These are phyloP conservation scores for Typhlomys cinereus DNA, from an alignment of 2,113 vertebrate genomes.

Conservation along the genomic window DNA sequence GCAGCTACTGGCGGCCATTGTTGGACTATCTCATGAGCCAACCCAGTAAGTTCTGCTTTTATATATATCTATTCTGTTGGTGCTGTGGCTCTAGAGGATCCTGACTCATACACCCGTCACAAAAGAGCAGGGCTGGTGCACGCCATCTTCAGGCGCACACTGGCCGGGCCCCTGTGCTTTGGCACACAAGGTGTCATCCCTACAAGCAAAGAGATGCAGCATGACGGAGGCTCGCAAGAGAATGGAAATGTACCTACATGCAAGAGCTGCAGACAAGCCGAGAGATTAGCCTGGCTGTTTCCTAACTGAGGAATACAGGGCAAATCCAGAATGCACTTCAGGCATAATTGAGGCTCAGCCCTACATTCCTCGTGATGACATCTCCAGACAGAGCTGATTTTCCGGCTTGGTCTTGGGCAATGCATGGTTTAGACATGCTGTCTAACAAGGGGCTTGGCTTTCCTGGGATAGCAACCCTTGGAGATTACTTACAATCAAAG, in stretches of 20 bases:
- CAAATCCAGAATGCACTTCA: background rate
- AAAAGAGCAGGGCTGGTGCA: background rate
- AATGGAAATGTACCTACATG: rapidly evolving
- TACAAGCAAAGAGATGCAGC: background rate
- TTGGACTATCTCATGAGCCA: no score
- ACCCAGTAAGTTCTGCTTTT: no score
- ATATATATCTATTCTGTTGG: no score
- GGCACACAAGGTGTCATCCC: background rate
- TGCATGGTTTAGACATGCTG: background rate
- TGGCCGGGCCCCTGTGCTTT: background rate
- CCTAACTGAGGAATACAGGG: background rate
- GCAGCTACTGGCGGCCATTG: no score
- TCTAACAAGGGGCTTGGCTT: background rate
- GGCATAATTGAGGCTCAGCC: background rate
- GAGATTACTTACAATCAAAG: background rate
- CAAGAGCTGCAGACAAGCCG: background rate
- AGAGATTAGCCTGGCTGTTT: no score
- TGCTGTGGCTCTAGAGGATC: no score
- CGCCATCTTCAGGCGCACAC: background rate
- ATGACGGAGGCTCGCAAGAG: rapidly evolving
- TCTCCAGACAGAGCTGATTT: conserved; percentile 41
- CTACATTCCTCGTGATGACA: background rate
- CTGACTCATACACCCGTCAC: no score
- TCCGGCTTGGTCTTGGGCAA: background rate
- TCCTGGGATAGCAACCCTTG: background rate